phyloP scores from a whole-genome alignment of 2,888 invertebrate genomes.

The Theodoxus fluviatilis region DNA sequence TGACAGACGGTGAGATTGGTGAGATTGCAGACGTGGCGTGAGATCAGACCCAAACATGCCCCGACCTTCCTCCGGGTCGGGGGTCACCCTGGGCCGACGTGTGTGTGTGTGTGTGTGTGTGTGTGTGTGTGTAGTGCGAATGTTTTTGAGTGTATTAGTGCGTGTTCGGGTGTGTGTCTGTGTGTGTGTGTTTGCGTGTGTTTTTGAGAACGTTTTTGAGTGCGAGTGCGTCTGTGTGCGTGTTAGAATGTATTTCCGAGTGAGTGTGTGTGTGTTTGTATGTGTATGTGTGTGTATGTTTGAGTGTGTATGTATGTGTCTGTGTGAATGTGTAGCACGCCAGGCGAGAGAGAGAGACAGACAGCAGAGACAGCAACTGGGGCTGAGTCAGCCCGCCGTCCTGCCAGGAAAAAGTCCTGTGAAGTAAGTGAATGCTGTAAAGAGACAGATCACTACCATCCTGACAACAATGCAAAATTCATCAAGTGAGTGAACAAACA shows the following conservation, averaged over 20 bases:
- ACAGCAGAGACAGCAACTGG: constrained; percentile 3
- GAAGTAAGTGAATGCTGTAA: not conserved
- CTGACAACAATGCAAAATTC: not conserved
- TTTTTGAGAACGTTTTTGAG: not conserved
- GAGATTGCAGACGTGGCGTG: no score
- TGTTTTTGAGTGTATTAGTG: not conserved
- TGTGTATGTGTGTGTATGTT: constrained; percentile 7
- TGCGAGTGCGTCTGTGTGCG: constrained; percentile 15
- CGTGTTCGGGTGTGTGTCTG: not conserved
- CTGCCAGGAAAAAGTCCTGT: no score
- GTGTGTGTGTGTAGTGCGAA: constrained; percentile 1
- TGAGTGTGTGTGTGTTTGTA: not conserved
- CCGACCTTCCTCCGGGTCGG: no score
- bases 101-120: not conserved
- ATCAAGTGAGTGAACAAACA: not conserved
- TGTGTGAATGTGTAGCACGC: not conserved
- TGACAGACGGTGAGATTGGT: no score
- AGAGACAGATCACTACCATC: not conserved
- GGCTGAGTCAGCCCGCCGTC: constrained; percentile 9
- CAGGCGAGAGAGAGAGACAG: constrained; percentile 11
- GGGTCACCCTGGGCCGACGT: no score
- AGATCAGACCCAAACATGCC: no score
- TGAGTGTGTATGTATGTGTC: not conserved
- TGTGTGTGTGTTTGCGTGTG: constrained; percentile 11
- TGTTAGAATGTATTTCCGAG: constrained; percentile 1